These are phyloP conservation scores for Cygnus atratus DNA, from an alignment of 2,113 vertebrate genomes.

Conservation along the genomic window DNA sequence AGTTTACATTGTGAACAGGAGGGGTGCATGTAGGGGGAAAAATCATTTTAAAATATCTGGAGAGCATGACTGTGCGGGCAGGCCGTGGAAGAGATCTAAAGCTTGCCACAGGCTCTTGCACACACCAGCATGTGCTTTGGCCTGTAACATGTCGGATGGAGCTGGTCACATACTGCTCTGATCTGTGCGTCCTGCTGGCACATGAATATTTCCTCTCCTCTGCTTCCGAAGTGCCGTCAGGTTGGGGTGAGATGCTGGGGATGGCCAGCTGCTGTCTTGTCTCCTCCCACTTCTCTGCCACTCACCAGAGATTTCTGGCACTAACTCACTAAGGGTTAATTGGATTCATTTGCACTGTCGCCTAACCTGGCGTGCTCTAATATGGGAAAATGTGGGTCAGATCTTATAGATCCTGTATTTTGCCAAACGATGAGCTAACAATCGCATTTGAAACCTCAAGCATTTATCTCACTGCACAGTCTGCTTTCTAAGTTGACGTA, in stretches of 20 bases:
- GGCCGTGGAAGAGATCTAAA: neutral
- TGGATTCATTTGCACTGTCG: neutral
- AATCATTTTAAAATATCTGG: neutral
- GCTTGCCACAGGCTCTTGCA: neutral
- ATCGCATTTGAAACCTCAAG: no score
- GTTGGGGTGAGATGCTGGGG: neutral
- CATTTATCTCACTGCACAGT: no score
- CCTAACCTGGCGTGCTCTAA: neutral
- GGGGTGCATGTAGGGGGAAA: neutral
- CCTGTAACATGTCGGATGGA: fast-evolving
- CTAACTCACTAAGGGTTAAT: neutral
- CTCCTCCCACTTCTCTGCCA: neutral
- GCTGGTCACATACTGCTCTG: neutral
- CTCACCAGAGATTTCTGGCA: neutral
- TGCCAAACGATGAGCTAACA: no score
- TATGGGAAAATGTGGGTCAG: neutral
- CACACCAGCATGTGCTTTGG: neutral
- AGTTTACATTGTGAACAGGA: neutral
- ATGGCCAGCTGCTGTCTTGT: neutral
- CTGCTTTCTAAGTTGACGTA: neutral
- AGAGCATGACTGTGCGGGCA: neutral
- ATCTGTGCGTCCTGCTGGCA: neutral
- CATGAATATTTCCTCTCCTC: neutral
- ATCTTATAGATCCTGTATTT: neutral
- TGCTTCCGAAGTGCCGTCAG: fast-evolving